Evolutionary conservation across 1,140 invertebrate species (phyloP).

Genomic region (Drosophila orena): DNA sequence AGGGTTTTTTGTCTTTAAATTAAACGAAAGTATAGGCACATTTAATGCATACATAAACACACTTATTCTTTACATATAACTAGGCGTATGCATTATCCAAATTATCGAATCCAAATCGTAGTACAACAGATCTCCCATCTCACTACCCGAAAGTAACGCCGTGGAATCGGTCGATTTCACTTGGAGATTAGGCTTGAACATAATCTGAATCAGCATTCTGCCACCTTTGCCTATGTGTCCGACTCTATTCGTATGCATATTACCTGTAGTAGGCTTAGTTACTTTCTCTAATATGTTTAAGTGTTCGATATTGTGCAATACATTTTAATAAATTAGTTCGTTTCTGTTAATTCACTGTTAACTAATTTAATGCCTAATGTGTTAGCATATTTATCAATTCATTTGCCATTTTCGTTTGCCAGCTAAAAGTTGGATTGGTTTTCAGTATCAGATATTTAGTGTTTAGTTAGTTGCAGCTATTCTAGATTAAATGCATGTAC

Average conservation of each 20-base stretch:
- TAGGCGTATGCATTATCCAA: conserved; percentile 51
- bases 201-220: conserved; percentile 20
- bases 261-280: conserved; percentile 45
- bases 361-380: conserved; percentile 63
- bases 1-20: conserved; percentile 15
- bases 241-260: conserved; percentile 49
- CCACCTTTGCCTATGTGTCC: conserved; percentile 31
- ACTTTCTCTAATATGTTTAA: conserved; percentile 67
- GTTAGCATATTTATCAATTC: conserved; percentile 64
- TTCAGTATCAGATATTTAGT: conserved; percentile 41
- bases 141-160: conserved; percentile 10
- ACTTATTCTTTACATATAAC: conserved; percentile 51
- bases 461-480: conserved; percentile 43
- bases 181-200: conserved; percentile 21
- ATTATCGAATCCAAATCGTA: conserved; percentile 49
- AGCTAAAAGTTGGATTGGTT: conserved; percentile 44
- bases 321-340: conserved; percentile 82
- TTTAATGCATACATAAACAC: conserved; percentile 70
- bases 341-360: conserved; percentile 41
- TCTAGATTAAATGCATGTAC: conserved; percentile 81
- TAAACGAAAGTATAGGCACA: conserved; percentile 70
- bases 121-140: conserved; percentile 45
- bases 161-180: not conserved
- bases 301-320: conserved; percentile 84
- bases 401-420: conserved; percentile 38